Base-by-base conservation (phyloP, 2,113 vertebrate species). In the Atlantisia rogersi region DNA sequence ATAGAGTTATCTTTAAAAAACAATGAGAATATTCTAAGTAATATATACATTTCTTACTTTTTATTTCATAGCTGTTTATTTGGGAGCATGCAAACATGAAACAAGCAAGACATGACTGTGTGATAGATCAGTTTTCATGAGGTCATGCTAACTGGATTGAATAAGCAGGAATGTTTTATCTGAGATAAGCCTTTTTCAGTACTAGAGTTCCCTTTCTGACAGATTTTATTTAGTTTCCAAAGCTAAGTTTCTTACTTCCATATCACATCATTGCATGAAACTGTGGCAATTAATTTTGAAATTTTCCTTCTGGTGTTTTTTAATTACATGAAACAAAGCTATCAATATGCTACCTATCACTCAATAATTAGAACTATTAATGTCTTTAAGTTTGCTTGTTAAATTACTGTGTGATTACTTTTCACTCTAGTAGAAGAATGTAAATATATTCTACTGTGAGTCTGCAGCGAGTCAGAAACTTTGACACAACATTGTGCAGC, bases 261-360 rank as follows among this genome's bases (percentile, higher is more conserved):
- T 65, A 82, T 84, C 24, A 32, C 22, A 77, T 55, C 22, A 25
- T 52, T 42, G 21, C 32, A 86, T 39, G 31, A 85, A 95, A 86
- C 13, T 18, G 35, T 78, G 25, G 52, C 81, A 92, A 86, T 86
- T 92, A 89, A 82, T 62, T 76, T 60, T 94, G 37, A 82, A 76
- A 56, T 84, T 94, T 69, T 90, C 62, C 65, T 82, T 94, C 90
- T 91, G 62, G 44, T 2, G 2, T 73, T 58, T 89, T 89, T 83
- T 73, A 87, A 78, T 94, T 59, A 53, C 12, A 56, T 86, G 14
- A 95, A 95, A 92, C 74, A 92, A 92, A 93, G 58, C 48, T 78
- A 88, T 74, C 85, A 82, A 76, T 94, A 71, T 74, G 60, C 29
- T 86, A 69, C 35, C 62, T 78, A 81, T 86, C 68, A 82, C 15